These are phyloP conservation scores for Listronotus oregonensis DNA, from an alignment of 1,140 invertebrate genomes.

Conservation along the genomic window DNA sequence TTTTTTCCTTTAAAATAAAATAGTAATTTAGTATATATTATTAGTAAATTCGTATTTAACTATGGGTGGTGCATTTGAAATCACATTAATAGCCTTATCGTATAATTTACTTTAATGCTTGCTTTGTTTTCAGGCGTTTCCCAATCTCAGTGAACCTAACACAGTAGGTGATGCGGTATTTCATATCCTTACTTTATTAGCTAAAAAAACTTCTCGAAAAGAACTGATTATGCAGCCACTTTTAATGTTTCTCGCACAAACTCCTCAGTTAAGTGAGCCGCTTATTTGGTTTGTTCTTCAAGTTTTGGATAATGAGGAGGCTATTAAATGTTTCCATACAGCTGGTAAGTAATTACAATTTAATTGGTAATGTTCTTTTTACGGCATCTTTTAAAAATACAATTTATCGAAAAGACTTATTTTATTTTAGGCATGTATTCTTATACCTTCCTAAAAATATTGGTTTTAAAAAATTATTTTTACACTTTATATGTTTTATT, in stretches of 20 bases:
- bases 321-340: slow-evolving; percentile 68
- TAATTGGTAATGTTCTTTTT: no score
- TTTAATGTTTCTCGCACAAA: slow-evolving; percentile 70
- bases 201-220: slow-evolving; percentile 71
- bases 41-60: no score
- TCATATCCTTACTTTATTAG: slow-evolving; percentile 75
- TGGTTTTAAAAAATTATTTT: no score
- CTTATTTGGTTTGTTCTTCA: slow-evolving; percentile 75
- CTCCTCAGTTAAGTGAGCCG: slow-evolving; percentile 72
- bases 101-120: slow-evolving; percentile 11
- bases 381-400: no score
- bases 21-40: no score
- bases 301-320: slow-evolving; percentile 71
- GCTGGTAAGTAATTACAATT: slow-evolving; percentile 53
- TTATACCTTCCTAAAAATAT: no score
- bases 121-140: slow-evolving; percentile 42
- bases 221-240: slow-evolving; percentile 75
- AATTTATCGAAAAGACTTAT: no score
- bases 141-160: slow-evolving; percentile 64
- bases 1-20: no score
- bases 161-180: slow-evolving; percentile 85
- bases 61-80: no score
- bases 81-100: neutral
- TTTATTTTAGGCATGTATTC: no score
- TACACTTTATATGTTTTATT: no score